phyloP scores from a whole-genome alignment of 2,113 vertebrate genomes.

The Phoenicopterus ruber region DNA sequence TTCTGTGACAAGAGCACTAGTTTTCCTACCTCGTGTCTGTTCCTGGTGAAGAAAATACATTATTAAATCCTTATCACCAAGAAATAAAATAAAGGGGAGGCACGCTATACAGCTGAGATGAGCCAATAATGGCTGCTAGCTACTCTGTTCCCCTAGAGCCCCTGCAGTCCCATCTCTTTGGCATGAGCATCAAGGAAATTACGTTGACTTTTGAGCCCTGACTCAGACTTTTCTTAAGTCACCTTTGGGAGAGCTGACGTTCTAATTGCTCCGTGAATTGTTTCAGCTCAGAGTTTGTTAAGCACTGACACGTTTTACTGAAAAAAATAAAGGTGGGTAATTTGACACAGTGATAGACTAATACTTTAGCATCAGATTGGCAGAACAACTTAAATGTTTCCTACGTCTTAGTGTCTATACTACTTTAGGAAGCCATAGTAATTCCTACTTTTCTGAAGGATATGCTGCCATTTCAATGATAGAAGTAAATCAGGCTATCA shows the following conservation, averaged over 20 bases:
- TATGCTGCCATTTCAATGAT: slow-evolving; percentile 51
- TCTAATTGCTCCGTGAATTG: slow-evolving; percentile 69
- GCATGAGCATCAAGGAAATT: slow-evolving; percentile 58
- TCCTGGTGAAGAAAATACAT: not conserved
- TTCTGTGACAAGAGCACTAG: not conserved
- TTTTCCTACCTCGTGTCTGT: not conserved
- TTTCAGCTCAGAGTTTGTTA: slow-evolving; percentile 71
- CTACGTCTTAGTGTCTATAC: slow-evolving; percentile 66
- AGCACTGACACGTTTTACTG: slow-evolving; percentile 63
- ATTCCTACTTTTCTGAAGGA: slow-evolving; percentile 46
- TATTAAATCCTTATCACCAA: not conserved
- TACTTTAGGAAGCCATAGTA: slow-evolving; percentile 65
- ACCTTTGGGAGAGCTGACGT: slow-evolving; percentile 59
- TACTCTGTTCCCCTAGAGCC: slow-evolving; percentile 2
- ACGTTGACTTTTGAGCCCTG: slow-evolving; percentile 56
- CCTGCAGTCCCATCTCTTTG: slow-evolving; percentile 44
- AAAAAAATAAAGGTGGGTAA: slow-evolving; percentile 64
- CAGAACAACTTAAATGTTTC: slow-evolving; percentile 68
- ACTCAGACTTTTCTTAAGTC: slow-evolving; percentile 66
- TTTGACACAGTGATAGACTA: slow-evolving; percentile 75
- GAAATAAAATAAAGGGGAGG: slow-evolving; percentile 5
- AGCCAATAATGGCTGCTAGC: not conserved
- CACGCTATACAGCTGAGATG: not conserved
- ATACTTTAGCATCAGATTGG: slow-evolving; percentile 67
- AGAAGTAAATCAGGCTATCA: slow-evolving; percentile 70